A percentile compares a stretch with the other conserved stretches of the same genome.
Evolutionary conservation across 2,797 vertebrate species (phyloP).

Genomic region (Chelonia mydas): DNA sequence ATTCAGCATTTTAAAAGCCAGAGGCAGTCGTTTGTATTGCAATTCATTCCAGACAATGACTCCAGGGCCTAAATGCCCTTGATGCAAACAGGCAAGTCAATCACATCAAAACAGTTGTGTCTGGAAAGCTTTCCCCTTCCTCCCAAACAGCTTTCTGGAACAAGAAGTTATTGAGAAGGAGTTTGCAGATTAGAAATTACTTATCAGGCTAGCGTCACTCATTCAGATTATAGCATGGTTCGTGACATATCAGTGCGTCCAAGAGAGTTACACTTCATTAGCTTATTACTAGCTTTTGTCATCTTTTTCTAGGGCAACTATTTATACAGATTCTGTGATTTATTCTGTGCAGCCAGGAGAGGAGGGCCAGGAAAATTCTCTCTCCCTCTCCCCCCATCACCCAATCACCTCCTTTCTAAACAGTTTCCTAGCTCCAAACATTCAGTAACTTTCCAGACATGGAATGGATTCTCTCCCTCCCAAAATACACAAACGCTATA

Average conservation of each 20-base stretch:
- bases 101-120: not conserved
- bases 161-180: not conserved
- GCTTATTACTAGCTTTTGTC: slow-evolving; percentile 4
- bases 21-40: slow-evolving; percentile 41
- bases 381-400: not conserved
- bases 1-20: slow-evolving; percentile 63
- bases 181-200: not conserved
- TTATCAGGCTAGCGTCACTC: not conserved
- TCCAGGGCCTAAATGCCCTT: slow-evolving; percentile 53
- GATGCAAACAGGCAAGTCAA: slow-evolving; percentile 39
- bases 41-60: slow-evolving; percentile 49
- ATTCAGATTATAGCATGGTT: not conserved
- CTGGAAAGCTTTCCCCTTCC: slow-evolving; percentile 4
- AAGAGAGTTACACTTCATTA: slow-evolving; percentile 24
- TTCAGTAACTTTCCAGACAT: not conserved
- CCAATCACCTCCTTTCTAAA: not conserved
- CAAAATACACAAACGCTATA: not conserved
- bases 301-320: not conserved
- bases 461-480: not conserved
- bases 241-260: not conserved
- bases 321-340: not conserved
- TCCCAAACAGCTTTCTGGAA: not conserved
- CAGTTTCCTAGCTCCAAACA: not conserved
- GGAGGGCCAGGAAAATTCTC: not conserved
- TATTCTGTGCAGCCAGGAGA: not conserved